phyloP scores from a whole-genome alignment of 2,797 vertebrate genomes.

The Gambelia wislizenii region DNA sequence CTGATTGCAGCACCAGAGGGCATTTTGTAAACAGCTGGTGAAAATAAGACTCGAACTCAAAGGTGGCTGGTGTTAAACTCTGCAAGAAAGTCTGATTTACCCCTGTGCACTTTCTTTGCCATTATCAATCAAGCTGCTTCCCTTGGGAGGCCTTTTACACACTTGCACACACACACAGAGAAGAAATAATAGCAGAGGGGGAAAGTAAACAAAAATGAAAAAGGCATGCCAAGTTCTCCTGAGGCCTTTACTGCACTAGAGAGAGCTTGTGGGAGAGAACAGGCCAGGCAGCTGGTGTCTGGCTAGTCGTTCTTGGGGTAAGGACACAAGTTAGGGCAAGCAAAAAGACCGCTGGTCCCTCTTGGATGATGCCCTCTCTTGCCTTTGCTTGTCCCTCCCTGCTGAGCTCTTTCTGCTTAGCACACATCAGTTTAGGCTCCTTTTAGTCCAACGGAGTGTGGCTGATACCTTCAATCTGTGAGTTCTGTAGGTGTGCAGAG shows the following conservation, averaged over 20 bases:
- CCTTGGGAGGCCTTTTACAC: constrained; percentile 75
- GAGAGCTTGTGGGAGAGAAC: not conserved
- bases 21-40: constrained; percentile 75
- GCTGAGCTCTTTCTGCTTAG: constrained; percentile 61
- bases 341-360: constrained; percentile 43
- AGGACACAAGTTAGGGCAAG: constrained; percentile 31
- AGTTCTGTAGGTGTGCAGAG: constrained; percentile 65
- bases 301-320: not conserved
- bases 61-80: constrained; percentile 72
- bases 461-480: constrained; percentile 84
- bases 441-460: constrained; percentile 68
- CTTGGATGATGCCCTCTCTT: constrained; percentile 67
- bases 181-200: not conserved
- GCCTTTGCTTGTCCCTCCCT: constrained; percentile 71
- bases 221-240: not conserved
- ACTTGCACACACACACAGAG: constrained; percentile 34
- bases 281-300: accelerated
- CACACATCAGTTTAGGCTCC: not conserved
- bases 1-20: constrained; percentile 73
- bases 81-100: constrained; percentile 67
- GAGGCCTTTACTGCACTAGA: not conserved
- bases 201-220: not conserved
- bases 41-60: constrained; percentile 67
- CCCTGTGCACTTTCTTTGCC: constrained; percentile 62
- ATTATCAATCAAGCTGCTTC: constrained; percentile 83